A percentile compares a stretch with the other conserved stretches of the same genome.
These are phyloP conservation scores for Lysiphlebus fabarum DNA, from an alignment of 1,140 invertebrate genomes.

Conservation along the genomic window DNA sequence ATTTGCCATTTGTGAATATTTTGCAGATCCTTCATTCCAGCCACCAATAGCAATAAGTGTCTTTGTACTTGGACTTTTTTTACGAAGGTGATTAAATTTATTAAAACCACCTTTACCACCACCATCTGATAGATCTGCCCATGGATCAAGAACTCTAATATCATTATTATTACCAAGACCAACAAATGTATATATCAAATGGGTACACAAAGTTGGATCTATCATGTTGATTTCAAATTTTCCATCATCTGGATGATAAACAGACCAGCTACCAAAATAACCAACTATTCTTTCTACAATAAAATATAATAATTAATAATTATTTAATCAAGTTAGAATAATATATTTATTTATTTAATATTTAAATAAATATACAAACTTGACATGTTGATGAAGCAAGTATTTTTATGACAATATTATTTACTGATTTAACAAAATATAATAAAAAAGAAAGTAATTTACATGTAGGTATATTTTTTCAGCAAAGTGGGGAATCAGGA, in stretches of 20 bases:
- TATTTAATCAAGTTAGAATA: neutral
- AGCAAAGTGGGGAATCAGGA: too few relatives aligned
- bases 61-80: constrained; percentile 63
- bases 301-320: constrained; percentile 20
- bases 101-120: constrained; percentile 49
- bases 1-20: constrained; percentile 62
- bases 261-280: constrained; percentile 73
- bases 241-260: constrained; percentile 64
- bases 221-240: constrained; percentile 66
- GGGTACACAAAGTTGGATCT: constrained; percentile 67
- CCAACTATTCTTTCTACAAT: constrained; percentile 61
- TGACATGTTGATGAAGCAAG: too few relatives aligned
- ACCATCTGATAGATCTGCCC: constrained; percentile 58
- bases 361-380: too few relatives aligned
- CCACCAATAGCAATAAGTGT: constrained; percentile 70
- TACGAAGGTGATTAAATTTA: constrained; percentile 57
- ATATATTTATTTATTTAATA: too few relatives aligned
- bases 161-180: constrained; percentile 51
- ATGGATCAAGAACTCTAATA: constrained; percentile 58
- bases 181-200: constrained; percentile 68
- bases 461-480: too few relatives aligned
- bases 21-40: constrained; percentile 66
- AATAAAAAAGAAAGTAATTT: too few relatives aligned
- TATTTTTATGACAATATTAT: too few relatives aligned
- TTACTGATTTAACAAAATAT: too few relatives aligned